phyloP scores from a whole-genome alignment of 2,797 vertebrate genomes.

The Coccyzus lansbergi region DNA sequence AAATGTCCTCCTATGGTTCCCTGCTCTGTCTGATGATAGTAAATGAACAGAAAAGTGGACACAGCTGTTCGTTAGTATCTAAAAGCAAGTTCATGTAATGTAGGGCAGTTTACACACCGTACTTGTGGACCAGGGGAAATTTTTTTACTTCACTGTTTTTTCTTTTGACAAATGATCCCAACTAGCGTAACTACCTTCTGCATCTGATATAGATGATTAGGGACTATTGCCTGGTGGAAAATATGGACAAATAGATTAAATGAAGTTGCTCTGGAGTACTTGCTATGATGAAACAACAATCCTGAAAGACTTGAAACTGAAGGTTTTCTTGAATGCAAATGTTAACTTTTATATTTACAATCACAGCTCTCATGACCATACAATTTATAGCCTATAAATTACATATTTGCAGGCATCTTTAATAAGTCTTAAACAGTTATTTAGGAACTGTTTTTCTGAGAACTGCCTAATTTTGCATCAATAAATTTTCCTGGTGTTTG shows the following conservation, averaged over 20 bases:
- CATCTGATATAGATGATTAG: not conserved
- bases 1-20: not conserved
- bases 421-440: not conserved
- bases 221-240: not conserved
- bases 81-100: not conserved
- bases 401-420: not conserved
- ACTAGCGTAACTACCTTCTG: not conserved
- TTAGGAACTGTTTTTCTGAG: not conserved
- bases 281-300: not conserved
- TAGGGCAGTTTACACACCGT: not conserved
- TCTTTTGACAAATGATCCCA: not conserved
- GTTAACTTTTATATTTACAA: not conserved
- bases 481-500: not conserved
- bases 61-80: not conserved
- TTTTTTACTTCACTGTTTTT: not conserved
- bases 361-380: not conserved
- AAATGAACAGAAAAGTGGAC: not conserved
- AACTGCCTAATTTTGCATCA: not conserved
- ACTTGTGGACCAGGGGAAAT: not conserved
- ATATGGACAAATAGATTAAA: not conserved
- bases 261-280: not conserved
- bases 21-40: not conserved
- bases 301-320: not conserved
- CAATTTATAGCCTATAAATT: not conserved
- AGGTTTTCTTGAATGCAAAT: not conserved